phyloP scores from a whole-genome alignment of 2,797 vertebrate genomes.

The Gorsachius magnificus region DNA sequence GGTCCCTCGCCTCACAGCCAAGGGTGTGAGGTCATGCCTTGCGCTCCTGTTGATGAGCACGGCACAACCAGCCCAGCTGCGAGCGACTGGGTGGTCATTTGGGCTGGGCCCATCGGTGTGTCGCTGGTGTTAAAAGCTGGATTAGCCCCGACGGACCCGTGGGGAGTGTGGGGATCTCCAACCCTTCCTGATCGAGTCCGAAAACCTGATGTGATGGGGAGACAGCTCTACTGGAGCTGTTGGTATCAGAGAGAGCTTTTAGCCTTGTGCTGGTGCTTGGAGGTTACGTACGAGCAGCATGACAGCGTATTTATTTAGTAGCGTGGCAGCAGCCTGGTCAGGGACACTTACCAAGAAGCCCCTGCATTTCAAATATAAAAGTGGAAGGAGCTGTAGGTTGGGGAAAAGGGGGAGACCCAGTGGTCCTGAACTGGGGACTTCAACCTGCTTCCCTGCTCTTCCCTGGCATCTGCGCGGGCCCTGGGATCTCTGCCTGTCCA shows the following conservation, averaged over 20 bases:
- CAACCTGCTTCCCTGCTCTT: neutral
- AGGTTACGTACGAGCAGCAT: neutral
- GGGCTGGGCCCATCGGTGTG: rapidly evolving
- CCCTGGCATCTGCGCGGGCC: neutral
- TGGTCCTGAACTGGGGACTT: neutral
- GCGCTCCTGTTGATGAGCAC: neutral
- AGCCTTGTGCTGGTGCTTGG: neutral
- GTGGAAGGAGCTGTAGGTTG: neutral
- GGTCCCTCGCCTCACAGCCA: neutral
- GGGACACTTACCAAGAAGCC: neutral
- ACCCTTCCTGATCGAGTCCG: neutral
- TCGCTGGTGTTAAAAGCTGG: neutral
- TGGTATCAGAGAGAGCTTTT: neutral
- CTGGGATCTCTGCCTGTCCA: neutral
- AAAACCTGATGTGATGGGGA: neutral
- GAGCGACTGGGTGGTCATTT: rapidly evolving
- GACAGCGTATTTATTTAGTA: neutral
- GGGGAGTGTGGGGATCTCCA: neutral
- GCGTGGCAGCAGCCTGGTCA: neutral
- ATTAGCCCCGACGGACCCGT: rapidly evolving
- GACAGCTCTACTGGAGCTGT: neutral
- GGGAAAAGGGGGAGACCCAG: neutral
- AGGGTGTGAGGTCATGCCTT: neutral
- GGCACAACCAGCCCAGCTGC: neutral
- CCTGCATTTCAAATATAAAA: neutral